These are phyloP conservation scores for Orientallactaga bullata DNA, from an alignment of 2,113 vertebrate genomes.

Conservation along the genomic window DNA sequence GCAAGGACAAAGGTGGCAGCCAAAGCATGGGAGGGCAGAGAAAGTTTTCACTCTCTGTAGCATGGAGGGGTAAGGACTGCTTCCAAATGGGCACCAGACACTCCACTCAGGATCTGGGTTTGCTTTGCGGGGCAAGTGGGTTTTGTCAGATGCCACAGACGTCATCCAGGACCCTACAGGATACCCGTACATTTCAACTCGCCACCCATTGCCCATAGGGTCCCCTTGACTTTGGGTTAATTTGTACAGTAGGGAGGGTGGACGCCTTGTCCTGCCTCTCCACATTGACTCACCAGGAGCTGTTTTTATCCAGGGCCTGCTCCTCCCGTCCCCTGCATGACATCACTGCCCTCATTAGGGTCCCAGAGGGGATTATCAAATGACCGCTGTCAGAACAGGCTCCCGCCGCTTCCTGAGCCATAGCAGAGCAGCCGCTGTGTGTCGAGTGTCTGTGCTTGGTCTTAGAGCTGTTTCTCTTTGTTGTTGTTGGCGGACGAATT, in stretches of 20 bases:
- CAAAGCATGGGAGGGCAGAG: neutral
- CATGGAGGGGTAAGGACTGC: too few species aligned
- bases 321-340: constrained; percentile 44
- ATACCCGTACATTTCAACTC: accelerated
- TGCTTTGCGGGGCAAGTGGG: neutral
- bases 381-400: constrained; percentile 39
- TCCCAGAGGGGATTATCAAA: constrained; percentile 66
- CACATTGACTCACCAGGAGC: constrained; percentile 29
- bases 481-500: constrained; percentile 52
- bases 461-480: constrained; percentile 19
- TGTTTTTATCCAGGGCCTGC: constrained; percentile 66
- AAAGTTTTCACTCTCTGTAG: neutral
- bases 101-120: neutral
- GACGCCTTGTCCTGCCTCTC: neutral
- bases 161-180: neutral
- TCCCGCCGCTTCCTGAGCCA: constrained; percentile 2
- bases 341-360: constrained; percentile 61
- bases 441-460: constrained; percentile 11
- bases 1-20: neutral
- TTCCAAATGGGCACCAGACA: neutral
- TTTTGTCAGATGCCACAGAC: neutral
- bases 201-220: neutral
- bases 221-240: neutral
- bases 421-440: constrained; percentile 55
- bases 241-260: neutral